Percentiles rank a stretch among this genome's conserved stretches.
Evolutionary conservation across 1,140 invertebrate species (phyloP).

Genomic region (Aphis gossypii): DNA sequence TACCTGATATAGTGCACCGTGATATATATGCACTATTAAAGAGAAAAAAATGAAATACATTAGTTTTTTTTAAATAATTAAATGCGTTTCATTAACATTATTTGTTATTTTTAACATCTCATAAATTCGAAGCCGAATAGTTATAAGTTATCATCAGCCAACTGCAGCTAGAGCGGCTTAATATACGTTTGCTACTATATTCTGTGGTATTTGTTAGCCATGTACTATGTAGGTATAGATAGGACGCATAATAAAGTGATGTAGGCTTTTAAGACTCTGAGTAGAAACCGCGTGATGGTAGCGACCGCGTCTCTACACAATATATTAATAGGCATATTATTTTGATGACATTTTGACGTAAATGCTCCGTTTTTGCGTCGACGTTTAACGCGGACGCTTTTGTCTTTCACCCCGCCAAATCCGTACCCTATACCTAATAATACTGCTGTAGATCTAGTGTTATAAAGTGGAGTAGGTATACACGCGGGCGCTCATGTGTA

Average conservation of each 20-base stretch:
- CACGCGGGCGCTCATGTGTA: too few relatives aligned
- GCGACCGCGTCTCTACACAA: neutral
- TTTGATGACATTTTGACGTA: too few relatives aligned
- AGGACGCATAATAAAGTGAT: neutral
- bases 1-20: too few relatives aligned
- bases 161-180: neutral
- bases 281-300: neutral
- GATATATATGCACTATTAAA: neutral
- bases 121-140: neutral
- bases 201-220: neutral
- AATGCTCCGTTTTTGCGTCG: too few relatives aligned
- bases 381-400: too few relatives aligned
- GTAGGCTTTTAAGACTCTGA: neutral
- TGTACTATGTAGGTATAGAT: neutral
- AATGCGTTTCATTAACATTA: neutral
- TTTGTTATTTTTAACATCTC: neutral
- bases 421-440: too few relatives aligned
- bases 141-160: neutral
- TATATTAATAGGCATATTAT: too few relatives aligned
- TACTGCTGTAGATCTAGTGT: too few relatives aligned
- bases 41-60: neutral
- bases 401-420: too few relatives aligned
- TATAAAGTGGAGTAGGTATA: too few relatives aligned
- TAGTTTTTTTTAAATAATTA: neutral
- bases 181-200: neutral